These are phyloP conservation scores for Leptinotarsa lineolata DNA, from an alignment of 1,140 invertebrate genomes.

Conservation along the genomic window DNA sequence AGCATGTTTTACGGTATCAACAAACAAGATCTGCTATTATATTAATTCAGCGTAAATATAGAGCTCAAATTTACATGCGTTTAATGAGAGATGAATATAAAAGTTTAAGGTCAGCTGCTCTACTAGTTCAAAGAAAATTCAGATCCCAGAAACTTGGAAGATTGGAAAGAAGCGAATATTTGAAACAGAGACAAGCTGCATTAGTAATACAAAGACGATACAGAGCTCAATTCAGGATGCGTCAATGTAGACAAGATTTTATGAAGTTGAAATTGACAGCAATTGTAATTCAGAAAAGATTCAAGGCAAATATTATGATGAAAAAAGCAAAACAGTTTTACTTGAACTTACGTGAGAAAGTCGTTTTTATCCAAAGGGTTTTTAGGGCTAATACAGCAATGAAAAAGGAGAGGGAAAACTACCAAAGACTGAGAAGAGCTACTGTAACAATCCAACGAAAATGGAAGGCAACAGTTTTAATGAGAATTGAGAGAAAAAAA, in stretches of 20 bases:
- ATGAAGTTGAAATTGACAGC: conserved; percentile 41
- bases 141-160: conserved; percentile 50
- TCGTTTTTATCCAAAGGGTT: conserved; percentile 56
- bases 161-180: conserved; percentile 36
- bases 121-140: conserved; percentile 48
- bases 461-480: conserved; percentile 53
- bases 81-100: conserved; percentile 6
- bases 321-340: conserved; percentile 44
- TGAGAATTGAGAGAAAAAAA: background rate
- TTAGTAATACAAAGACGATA: conserved; percentile 56
- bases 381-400: conserved; percentile 54
- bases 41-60: conserved; percentile 50
- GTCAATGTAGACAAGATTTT: conserved; percentile 45
- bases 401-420: conserved; percentile 46
- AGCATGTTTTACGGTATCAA: background rate
- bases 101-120: background rate
- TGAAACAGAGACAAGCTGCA: conserved; percentile 38
- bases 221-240: conserved; percentile 47
- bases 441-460: conserved; percentile 55
- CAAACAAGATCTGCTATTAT: conserved; percentile 35
- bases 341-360: conserved; percentile 22
- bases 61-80: conserved; percentile 28
- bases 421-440: conserved; percentile 47
- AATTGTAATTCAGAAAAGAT: conserved; percentile 49
- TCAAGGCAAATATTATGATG: conserved; percentile 46